Base-by-base conservation (phyloP, 2,113 vertebrate species). In the Xenopus borealis region DNA sequence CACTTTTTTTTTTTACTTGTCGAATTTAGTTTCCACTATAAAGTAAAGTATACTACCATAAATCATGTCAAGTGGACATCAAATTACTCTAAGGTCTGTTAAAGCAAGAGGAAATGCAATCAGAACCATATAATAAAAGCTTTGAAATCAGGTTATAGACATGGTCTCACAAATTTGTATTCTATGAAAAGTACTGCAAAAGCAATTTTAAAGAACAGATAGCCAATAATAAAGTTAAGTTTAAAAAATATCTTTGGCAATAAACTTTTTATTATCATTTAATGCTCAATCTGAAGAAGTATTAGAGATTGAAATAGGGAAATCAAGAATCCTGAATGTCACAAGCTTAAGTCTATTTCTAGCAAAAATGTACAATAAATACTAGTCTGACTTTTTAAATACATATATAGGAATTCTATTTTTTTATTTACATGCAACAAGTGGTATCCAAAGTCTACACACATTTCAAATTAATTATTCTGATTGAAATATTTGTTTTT, bases 21-120 rank as follows among this genome's bases (percentile, higher is more conserved):
- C 52, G 66, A 23, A 66, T 66, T 40, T 17, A 66, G 18, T 16
- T 58, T 73, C 40, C 12, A 18, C 72, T 72, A 33, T 46, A 64
- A 66, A 64, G 33, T 73, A 47, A 66, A 73, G 13, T 66, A 66
- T 52, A 58, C 62, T 59, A 66, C 52, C 55, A 73, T 73, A 73
- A 73, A 73, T 73, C 72, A 73, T 73, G 72, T 73, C 52, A 59
- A 73, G 63, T 73, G 72, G 72, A 58, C 72, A 66, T 73, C 30
- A 66, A 40, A 73, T 73, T 73, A 66, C 63, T 58, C 33, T 66
- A 40, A 57, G 53, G 52, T 44, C 52, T 73, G 62, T 57, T 73
- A 66, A 59, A 19, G 63, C 18, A 47, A 45, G 33, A 40, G 52
- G 27, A 73, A 73, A 66, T 58, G 63, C 44, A 66, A 66, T 73